These are phyloP conservation scores for Meles meles DNA, from an alignment of 2,113 vertebrate species.

Conservation along the genomic window DNA sequence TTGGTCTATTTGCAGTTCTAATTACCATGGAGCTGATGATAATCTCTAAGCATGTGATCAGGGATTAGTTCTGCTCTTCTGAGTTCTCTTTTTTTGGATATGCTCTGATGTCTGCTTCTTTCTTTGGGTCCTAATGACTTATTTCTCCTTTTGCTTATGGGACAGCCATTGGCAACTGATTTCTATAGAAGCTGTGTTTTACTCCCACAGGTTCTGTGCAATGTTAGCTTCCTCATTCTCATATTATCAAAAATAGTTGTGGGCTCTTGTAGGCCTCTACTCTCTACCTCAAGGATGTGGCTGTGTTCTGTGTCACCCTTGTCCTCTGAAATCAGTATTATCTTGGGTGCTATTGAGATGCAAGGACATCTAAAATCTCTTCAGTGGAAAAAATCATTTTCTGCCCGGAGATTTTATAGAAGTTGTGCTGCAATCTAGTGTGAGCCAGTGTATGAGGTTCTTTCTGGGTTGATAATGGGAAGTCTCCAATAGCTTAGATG, in stretches of 20 bases:
- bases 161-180: not conserved
- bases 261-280: not conserved
- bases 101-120: not conserved
- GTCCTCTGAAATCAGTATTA: not conserved
- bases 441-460: not conserved
- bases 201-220: not conserved
- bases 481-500: not conserved
- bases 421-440: not conserved
- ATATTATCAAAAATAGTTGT: not conserved
- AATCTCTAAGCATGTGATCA: not conserved
- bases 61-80: not conserved
- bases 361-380: not conserved
- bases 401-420: not conserved
- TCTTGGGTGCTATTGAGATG: not conserved
- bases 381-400: not conserved
- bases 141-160: not conserved
- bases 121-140: not conserved
- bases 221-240: not conserved
- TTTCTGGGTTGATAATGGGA: not conserved
- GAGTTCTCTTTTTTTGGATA: not conserved
- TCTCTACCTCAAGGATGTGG: not conserved
- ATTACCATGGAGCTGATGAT: not conserved
- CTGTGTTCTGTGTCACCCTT: not conserved
- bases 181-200: not conserved
- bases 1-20: not conserved